These are phyloP conservation scores for Tragelaphus oryx DNA, from an alignment of 2,797 vertebrate genomes.

Conservation along the genomic window DNA sequence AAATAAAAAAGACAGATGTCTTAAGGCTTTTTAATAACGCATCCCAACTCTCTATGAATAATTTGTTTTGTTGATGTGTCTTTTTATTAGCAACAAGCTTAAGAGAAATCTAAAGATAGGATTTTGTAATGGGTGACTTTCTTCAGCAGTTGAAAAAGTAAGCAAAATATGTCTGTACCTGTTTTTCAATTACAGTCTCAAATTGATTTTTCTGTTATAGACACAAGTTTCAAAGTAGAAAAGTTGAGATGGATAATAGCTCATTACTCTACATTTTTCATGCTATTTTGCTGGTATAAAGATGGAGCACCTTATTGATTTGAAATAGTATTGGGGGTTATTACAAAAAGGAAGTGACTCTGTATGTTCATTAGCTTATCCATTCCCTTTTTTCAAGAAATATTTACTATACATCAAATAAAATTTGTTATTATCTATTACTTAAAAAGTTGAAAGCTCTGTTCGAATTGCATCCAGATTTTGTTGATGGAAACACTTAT, in stretches of 20 bases:
- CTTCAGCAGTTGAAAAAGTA: background rate
- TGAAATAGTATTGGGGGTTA: background rate
- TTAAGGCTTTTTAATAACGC: conserved; percentile 27
- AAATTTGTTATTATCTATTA: background rate
- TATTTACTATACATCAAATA: background rate
- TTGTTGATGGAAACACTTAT: background rate
- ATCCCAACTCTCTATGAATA: conserved; percentile 13
- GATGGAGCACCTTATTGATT: background rate
- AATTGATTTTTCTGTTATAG: conserved; percentile 5
- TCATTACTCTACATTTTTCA: background rate
- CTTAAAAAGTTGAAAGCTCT: conserved; percentile 4
- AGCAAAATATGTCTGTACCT: background rate
- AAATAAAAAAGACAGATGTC: conserved; percentile 3
- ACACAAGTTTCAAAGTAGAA: background rate
- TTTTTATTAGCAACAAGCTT: conserved; percentile 33
- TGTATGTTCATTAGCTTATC: background rate
- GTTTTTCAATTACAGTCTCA: conserved; percentile 38
- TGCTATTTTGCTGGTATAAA: background rate
- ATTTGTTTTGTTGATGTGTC: conserved; percentile 17
- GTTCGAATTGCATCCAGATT: background rate
- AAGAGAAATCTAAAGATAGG: conserved; percentile 6
- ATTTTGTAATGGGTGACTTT: conserved; percentile 26
- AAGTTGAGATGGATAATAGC: background rate
- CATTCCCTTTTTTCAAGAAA: conserved; percentile 3
- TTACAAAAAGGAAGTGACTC: background rate